Evolutionary conservation across 2,888 invertebrate species (phyloP).

Genomic region (Crossocerus cetratus): DNA sequence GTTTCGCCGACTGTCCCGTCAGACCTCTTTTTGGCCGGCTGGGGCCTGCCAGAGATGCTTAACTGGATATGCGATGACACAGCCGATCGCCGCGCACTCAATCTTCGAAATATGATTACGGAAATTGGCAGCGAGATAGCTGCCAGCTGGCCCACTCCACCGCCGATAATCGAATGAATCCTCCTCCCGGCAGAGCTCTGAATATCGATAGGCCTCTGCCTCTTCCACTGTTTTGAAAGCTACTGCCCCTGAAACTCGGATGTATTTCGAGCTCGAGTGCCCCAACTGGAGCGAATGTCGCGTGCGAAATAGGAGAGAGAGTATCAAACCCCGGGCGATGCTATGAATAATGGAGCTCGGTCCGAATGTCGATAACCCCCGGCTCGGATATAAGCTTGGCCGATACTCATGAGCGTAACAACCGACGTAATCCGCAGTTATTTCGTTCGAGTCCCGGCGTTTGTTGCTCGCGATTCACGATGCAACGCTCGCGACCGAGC

Average conservation of each 20-base stretch:
- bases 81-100: conserved; percentile 23
- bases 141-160: background rate
- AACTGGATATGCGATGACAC: background rate
- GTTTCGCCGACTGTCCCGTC: too few species aligned
- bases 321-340: too few species aligned
- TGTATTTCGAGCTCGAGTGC: too few species aligned
- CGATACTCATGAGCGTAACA: background rate
- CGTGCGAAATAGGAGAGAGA: too few species aligned
- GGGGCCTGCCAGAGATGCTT: too few species aligned
- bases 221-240: too few species aligned
- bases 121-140: conserved; percentile 56
- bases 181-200: conserved; percentile 43
- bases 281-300: too few species aligned
- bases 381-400: background rate
- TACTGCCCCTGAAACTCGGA: too few species aligned
- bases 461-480: background rate
- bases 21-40: too few species aligned
- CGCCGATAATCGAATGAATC: conserved; percentile 60
- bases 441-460: too few species aligned
- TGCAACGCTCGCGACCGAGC: background rate
- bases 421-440: background rate
- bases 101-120: conserved; percentile 60
- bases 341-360: background rate
- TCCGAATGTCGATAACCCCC: background rate
- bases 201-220: conserved; percentile 39